Evolutionary conservation across 1,140 invertebrate genomes (phyloP).

Genomic region (Chionoecetes opilio): DNA sequence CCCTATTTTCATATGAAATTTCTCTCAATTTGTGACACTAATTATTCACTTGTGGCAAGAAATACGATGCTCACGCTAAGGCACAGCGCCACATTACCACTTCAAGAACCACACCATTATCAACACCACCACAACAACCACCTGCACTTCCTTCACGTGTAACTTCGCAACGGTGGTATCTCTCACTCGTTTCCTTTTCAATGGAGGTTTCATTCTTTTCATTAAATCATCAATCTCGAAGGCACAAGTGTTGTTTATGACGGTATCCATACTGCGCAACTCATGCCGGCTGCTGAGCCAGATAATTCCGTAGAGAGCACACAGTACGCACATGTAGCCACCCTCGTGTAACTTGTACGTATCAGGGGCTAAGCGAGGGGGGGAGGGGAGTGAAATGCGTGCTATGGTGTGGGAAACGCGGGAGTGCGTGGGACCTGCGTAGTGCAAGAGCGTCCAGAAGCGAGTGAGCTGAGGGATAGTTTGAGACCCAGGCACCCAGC

Average conservation of each 20-base stretch:
- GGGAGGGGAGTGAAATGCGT: neutral
- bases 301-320: neutral
- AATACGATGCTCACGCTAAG: neutral
- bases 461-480: slow-evolving; percentile 47
- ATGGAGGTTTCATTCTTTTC: neutral
- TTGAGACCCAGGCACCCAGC: slow-evolving; percentile 45
- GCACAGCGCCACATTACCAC: neutral
- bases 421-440: slow-evolving; percentile 31
- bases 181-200: neutral
- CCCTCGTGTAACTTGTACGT: neutral
- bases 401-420: neutral
- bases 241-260: neutral
- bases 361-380: neutral
- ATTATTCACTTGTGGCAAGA: neutral
- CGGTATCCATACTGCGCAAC: neutral
- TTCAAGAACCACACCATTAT: neutral
- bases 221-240: neutral
- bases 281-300: too few species aligned
- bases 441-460: slow-evolving; percentile 41
- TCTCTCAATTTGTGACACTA: neutral
- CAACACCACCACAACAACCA: neutral
- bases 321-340: neutral
- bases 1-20: too few species aligned
- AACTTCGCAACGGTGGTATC: neutral
- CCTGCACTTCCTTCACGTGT: neutral